These are phyloP conservation scores for Xanthorhoe designata DNA, from an alignment of 2,888 invertebrate species.

Conservation along the genomic window DNA sequence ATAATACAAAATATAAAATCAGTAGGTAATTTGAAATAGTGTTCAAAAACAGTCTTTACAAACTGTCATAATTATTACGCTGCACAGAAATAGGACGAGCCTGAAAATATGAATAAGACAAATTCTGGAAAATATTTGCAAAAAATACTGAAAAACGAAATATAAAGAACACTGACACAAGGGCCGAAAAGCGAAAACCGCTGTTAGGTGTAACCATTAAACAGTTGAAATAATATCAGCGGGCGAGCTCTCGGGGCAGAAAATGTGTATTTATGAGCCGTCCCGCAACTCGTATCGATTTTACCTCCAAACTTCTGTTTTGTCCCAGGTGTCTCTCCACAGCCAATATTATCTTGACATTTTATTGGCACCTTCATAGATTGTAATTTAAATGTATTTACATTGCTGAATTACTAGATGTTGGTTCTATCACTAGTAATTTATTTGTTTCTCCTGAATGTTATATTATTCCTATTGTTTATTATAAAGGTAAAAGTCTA, in stretches of 20 bases:
- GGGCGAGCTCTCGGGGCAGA: slow-evolving; percentile 17
- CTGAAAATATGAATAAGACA: too few species aligned
- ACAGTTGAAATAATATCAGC: slow-evolving; percentile 21
- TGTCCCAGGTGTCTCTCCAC: slow-evolving; percentile 67
- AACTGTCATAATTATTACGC: too few species aligned
- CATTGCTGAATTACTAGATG: slow-evolving; percentile 11
- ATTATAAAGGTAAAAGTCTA: too few species aligned
- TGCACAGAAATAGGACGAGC: too few species aligned
- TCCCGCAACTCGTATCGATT: slow-evolving; percentile 58
- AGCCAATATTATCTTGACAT: slow-evolving; percentile 72
- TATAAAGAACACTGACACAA: slow-evolving; percentile 4
- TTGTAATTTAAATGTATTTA: slow-evolving; percentile 69
- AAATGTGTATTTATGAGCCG: slow-evolving; percentile 36
- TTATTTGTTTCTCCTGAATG: too few species aligned
- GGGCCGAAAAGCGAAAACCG: neutral
- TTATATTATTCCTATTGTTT: too few species aligned
- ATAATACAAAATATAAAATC: too few species aligned
- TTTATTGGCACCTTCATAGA: slow-evolving; percentile 65
- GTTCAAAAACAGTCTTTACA: too few species aligned
- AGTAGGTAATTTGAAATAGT: too few species aligned
- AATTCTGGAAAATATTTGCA: too few species aligned
- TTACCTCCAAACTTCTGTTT: slow-evolving; percentile 58
- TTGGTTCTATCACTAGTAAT: too few species aligned
- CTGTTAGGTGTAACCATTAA: slow-evolving; percentile 6
- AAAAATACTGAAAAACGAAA: neutral